Percentiles rank a stretch among this genome's conserved stretches.
Evolutionary conservation across 2,113 vertebrate genomes (phyloP).

Genomic region (Lepisosteus osseus): DNA sequence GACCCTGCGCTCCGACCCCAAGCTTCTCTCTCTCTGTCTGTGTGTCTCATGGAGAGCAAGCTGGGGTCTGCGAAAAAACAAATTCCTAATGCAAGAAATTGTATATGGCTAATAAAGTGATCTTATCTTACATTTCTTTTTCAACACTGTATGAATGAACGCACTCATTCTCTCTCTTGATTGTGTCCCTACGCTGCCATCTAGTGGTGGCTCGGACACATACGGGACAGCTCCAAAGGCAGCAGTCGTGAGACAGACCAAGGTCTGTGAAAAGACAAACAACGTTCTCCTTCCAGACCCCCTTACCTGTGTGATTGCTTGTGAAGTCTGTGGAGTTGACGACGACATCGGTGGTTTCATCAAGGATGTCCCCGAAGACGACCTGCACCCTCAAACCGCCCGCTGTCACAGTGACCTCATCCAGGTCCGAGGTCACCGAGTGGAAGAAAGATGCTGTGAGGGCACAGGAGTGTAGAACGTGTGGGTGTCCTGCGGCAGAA

Average conservation of each 20-base stretch:
- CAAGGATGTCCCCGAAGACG: conserved; percentile 41
- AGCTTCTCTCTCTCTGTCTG: no score
- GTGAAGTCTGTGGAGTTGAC: conserved; percentile 51
- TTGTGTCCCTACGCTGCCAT: background rate
- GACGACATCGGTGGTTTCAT: conserved; percentile 45
- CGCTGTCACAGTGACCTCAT: conserved; percentile 38
- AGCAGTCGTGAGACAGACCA: no score
- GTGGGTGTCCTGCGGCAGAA: no score
- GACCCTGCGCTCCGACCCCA: no score
- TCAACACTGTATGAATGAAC: background rate
- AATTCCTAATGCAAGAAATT: no score
- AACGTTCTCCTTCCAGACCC: no score
- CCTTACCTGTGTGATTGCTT: conserved; percentile 26
- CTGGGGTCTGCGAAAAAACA: no score
- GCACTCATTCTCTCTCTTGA: background rate
- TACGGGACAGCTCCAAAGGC: no score
- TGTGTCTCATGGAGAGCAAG: no score
- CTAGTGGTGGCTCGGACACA: background rate
- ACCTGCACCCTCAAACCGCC: conserved; percentile 45
- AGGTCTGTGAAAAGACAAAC: no score
- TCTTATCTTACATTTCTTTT: background rate
- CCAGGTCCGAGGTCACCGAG: conserved; percentile 12
- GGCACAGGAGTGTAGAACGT: no score
- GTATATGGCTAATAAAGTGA: no score
- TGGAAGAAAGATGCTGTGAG: conserved; percentile 44